Percentiles rank a stretch among this genome's conserved stretches.
Evolutionary conservation across 2,797 vertebrate species (phyloP).

Genomic region (Phrynocephalus vlangalii): DNA sequence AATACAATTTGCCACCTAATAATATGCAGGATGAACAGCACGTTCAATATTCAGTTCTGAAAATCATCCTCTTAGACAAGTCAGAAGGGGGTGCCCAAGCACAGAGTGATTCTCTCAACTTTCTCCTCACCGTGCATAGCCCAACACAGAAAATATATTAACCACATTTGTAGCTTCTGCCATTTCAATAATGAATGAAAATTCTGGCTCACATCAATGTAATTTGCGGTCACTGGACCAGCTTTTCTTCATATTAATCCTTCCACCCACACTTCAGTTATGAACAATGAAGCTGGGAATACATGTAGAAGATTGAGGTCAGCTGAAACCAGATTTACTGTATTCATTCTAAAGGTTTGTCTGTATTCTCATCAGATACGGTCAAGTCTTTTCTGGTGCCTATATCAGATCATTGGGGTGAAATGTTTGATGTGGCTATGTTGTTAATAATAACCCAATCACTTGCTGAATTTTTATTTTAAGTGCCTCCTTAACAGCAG

Average conservation of each 20-base stretch:
- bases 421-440: neutral
- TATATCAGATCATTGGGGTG: neutral
- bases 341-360: neutral
- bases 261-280: constrained; percentile 48
- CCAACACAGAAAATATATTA: neutral
- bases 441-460: neutral
- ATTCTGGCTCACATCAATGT: constrained; percentile 49
- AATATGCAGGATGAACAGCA: neutral
- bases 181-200: constrained; percentile 49
- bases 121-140: neutral
- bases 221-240: constrained; percentile 54
- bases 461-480: constrained; percentile 1
- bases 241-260: constrained; percentile 52
- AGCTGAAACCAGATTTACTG: constrained; percentile 38
- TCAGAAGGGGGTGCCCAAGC: constrained; percentile 52
- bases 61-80: neutral
- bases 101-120: neutral
- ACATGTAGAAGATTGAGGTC: constrained; percentile 44
- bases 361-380: neutral
- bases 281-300: constrained; percentile 41
- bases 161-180: constrained; percentile 43
- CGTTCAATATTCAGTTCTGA: neutral
- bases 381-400: constrained; percentile 10
- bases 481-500: neutral
- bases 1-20: neutral